A percentile compares a stretch with the other conserved stretches of the same genome.
phyloP scores from a whole-genome alignment of 2,797 vertebrate genomes.

The Crocidura indochinensis region DNA sequence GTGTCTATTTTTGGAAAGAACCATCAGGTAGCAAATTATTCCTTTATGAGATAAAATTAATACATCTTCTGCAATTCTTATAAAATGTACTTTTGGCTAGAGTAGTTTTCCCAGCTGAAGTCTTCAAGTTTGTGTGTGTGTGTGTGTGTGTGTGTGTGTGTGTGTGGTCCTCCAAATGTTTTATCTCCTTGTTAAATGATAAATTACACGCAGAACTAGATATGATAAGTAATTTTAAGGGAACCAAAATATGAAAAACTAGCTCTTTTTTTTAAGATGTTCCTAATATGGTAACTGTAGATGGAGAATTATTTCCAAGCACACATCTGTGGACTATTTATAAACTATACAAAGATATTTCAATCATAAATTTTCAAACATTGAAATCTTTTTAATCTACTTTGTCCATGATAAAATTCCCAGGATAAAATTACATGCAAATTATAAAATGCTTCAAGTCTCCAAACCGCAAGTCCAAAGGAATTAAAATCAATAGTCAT shows the following conservation, averaged over 20 bases:
- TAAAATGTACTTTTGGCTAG: slow-evolving; percentile 59
- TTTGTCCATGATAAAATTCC: slow-evolving; percentile 38
- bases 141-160: too few species aligned
- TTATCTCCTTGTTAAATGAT: slow-evolving; percentile 31
- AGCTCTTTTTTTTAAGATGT: too few species aligned
- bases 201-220: slow-evolving; percentile 49
- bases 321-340: neutral
- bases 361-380: neutral
- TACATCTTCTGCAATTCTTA: slow-evolving; percentile 45
- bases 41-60: slow-evolving; percentile 61
- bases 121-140: too few species aligned
- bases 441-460: neutral
- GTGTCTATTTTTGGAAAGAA: slow-evolving; percentile 32
- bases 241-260: neutral
- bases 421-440: slow-evolving; percentile 40
- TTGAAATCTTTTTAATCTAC: neutral
- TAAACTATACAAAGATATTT: neutral
- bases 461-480: slow-evolving; percentile 43
- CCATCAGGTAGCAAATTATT: neutral
- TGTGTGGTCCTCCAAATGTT: slow-evolving; percentile 15
- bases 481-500: neutral
- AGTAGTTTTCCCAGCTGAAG: slow-evolving; percentile 59
- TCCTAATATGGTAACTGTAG: too few species aligned
- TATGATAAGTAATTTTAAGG: neutral
- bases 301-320: too few species aligned